Evolutionary conservation across 2,888 invertebrate species (phyloP).

Genomic region (Melieria crassipennis): DNA sequence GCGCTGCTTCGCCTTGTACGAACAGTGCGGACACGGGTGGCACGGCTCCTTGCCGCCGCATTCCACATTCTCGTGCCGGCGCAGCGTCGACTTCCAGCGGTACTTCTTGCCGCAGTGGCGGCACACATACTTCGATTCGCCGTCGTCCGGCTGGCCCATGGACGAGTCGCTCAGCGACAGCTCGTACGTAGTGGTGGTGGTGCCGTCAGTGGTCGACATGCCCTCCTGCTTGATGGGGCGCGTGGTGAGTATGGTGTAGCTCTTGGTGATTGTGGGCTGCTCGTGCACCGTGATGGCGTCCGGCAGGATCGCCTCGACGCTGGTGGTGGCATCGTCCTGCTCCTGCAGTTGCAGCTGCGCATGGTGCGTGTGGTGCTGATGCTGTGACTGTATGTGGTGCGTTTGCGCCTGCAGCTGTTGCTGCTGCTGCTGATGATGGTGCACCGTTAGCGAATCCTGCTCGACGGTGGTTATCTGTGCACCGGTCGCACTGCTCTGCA

Average conservation of each 20-base stretch:
- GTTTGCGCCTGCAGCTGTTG: conserved; percentile 52
- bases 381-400: conserved; percentile 44
- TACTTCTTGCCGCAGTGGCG: conserved; percentile 87
- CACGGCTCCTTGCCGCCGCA: conserved; percentile 85
- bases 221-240: conserved; percentile 63
- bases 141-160: conserved; percentile 65
- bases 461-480: conserved; percentile 60
- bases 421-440: conserved; percentile 45
- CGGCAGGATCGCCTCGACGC: conserved; percentile 56
- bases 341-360: conserved; percentile 53
- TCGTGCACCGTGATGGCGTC: conserved; percentile 58
- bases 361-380: conserved; percentile 48
- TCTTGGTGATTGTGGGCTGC: conserved; percentile 58
- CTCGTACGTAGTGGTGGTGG: conserved; percentile 61
- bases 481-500: conserved; percentile 54
- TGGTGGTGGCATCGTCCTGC: conserved; percentile 52
- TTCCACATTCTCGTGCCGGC: conserved; percentile 84
- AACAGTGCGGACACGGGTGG: conserved; percentile 83
- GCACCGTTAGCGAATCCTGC: conserved; percentile 49
- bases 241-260: conserved; percentile 64
- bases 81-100: conserved; percentile 86
- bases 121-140: conserved; percentile 75
- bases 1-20: conserved; percentile 81
- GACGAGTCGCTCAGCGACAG: conserved; percentile 63
- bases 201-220: conserved; percentile 49